These are phyloP conservation scores for Drosophila acutilabella DNA, from an alignment of 2,888 invertebrate species.

Conservation along the genomic window DNA sequence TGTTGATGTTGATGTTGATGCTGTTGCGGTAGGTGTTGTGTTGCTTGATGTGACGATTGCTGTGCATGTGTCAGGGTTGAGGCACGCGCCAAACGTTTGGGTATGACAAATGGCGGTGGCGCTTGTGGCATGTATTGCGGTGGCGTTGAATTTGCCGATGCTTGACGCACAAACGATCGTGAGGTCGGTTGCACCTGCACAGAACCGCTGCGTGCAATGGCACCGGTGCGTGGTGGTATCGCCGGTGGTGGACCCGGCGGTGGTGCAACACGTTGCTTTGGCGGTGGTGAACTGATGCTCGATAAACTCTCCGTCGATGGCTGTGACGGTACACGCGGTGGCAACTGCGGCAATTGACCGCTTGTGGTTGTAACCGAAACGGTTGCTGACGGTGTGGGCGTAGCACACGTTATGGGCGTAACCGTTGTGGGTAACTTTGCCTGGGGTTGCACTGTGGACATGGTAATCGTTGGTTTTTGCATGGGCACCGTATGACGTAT, in stretches of 20 bases:
- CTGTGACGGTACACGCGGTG: conserved; percentile 84
- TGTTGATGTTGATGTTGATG: conserved; percentile 30
- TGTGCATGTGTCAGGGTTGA: conserved; percentile 65
- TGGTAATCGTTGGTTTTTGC: conserved; percentile 84
- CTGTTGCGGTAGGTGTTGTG: conserved; percentile 7
- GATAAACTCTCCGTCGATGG: conserved; percentile 78
- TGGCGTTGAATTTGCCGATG: conserved; percentile 84
- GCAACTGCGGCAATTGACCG: conserved; percentile 81
- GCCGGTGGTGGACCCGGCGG: conserved; percentile 85
- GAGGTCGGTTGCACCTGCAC: conserved; percentile 76
- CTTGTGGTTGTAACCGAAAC: neutral
- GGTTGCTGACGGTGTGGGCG: neutral
- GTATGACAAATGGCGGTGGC: conserved; percentile 85
- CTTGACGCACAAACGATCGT: conserved; percentile 82
- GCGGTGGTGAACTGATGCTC: conserved; percentile 70
- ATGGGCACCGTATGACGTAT: conserved; percentile 83
- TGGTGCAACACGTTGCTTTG: conserved; percentile 70
- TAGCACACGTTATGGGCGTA: conserved; percentile 16
- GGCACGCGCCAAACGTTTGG: conserved; percentile 83
- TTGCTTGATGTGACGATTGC: conserved; percentile 14
- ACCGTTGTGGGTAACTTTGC: conserved; percentile 58
- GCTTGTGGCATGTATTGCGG: conserved; percentile 84
- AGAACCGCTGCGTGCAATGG: conserved; percentile 82
- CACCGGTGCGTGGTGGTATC: conserved; percentile 84
- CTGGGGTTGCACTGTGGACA: conserved; percentile 84